Percentiles rank a stretch among this genome's conserved stretches.
phyloP scores from a whole-genome alignment of 2,888 invertebrate species.

The Ligdia adustata region DNA sequence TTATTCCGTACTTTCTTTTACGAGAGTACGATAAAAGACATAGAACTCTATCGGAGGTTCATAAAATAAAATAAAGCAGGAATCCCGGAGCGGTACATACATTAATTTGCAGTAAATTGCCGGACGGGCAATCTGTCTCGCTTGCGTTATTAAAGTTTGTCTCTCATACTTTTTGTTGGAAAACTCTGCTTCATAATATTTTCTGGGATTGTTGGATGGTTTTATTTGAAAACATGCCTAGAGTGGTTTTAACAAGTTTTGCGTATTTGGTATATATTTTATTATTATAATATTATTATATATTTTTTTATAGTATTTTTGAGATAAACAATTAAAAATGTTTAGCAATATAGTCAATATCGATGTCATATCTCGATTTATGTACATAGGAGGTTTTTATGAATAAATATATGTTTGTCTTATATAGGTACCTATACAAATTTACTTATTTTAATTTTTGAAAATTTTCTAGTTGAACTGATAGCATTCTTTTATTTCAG shows the following conservation, averaged over 20 bases:
- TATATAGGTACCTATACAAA: too few relatives aligned
- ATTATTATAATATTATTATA: too few relatives aligned
- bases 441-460: too few relatives aligned
- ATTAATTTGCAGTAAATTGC: conserved; percentile 36
- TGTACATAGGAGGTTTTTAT: too few relatives aligned
- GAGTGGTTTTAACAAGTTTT: conserved; percentile 7
- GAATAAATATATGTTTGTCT: too few relatives aligned
- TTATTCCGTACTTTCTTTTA: conserved; percentile 55
- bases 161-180: conserved; percentile 13
- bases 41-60: conserved; percentile 42
- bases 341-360: too few relatives aligned
- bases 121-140: conserved; percentile 25
- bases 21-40: conserved; percentile 52
- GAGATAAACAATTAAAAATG: too few relatives aligned
- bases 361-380: too few relatives aligned
- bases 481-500: conserved; percentile 68
- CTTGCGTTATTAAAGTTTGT: conserved; percentile 25
- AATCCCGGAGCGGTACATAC: conserved; percentile 35
- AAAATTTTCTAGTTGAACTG: too few relatives aligned
- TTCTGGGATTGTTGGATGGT: conserved; percentile 17
- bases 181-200: conserved; percentile 21
- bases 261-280: background rate
- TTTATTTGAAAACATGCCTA: conserved; percentile 18
- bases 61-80: conserved; percentile 53
- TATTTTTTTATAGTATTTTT: too few relatives aligned